These are phyloP conservation scores for Seriola quinqueradiata DNA, from an alignment of 2,113 vertebrate genomes.

Conservation along the genomic window DNA sequence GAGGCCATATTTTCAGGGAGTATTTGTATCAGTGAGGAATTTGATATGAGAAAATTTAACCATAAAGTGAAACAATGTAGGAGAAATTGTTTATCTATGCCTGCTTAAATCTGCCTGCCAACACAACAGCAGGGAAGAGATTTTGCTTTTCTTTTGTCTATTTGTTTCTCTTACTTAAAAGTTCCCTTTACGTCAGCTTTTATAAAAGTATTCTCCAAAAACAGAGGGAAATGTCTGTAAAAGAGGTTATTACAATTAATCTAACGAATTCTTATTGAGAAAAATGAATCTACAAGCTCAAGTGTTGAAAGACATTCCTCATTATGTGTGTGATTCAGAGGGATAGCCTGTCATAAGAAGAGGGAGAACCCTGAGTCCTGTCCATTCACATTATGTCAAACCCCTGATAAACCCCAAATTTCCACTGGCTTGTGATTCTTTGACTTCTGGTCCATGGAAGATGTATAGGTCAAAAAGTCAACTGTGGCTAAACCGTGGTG, in stretches of 20 bases:
- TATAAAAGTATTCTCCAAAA: not conserved
- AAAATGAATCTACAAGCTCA: constrained; percentile 16
- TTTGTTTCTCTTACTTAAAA: constrained; percentile 49
- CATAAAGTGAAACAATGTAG: constrained; percentile 79
- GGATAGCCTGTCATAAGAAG: constrained; percentile 59
- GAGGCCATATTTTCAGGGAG: constrained; percentile 76
- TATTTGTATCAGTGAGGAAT: constrained; percentile 76
- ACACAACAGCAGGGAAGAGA: constrained; percentile 38
- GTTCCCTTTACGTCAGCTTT: constrained; percentile 16
- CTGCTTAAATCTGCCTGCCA: constrained; percentile 72
- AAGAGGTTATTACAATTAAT: not conserved
- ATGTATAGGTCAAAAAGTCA: constrained; percentile 73
- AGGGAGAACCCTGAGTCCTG: constrained; percentile 31
- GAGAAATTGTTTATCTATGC: constrained; percentile 78
- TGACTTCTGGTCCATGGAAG: constrained; percentile 55
- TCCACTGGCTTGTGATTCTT: constrained; percentile 51
- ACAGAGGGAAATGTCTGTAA: not conserved
- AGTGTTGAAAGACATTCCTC: constrained; percentile 22
- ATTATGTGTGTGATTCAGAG: constrained; percentile 46
- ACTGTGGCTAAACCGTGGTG: constrained; percentile 46
- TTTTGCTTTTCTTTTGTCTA: constrained; percentile 49
- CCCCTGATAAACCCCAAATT: constrained; percentile 38
- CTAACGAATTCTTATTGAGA: not conserved
- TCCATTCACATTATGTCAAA: constrained; percentile 51
- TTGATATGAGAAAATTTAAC: constrained; percentile 78